Base-by-base conservation (phyloP, 2,797 vertebrate genomes). In the Enteromius mattozi region DNA sequence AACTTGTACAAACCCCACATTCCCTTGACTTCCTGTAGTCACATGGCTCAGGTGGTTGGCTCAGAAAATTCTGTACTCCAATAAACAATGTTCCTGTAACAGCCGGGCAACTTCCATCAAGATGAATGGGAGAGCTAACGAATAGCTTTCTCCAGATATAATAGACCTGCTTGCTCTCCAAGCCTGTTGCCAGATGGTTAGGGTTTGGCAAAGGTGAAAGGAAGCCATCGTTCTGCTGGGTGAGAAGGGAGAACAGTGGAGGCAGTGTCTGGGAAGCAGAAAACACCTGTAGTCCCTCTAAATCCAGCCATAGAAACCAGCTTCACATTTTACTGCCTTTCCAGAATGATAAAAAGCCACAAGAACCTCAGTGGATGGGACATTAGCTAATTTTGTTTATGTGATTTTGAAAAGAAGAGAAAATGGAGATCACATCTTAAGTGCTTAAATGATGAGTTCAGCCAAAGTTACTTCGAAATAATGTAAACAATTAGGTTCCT, bases 161-260 rank as follows among this genome's bases (percentile, higher is more conserved):
- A 37, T 54, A 75, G 12, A n/a, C 19, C 49, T 51, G 3, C 49
- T 75, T 21, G 42, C 42, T 33, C 45, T 79, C 19, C 42, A 33
- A 66, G 27, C 42, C 8, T 56, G 47, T 70, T 54, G 51, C 35
- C 16, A 81, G 66, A 70, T 81, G 49, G 66, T 70, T 70, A n/a
- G 21, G 66, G 66, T 45, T 81, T 72, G 51, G 80, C 51, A 72
- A 72, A 72, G 24, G 49, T 59, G 21, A 81, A 71, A 59, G 51
- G 17, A 27, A n/a, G 68, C 24, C 80, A 72, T 72, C 13, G 7
- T 71, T 81, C 51, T 81, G 3, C 71, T 72, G 10, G 68, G 35
- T 61, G 51, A 70, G 24, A 70, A 42, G 16, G 14, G 17, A 45
- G 66, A 71, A 81, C 66, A 59, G 49, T 56, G 19, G 21, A 80